Evolutionary conservation across 1,140 invertebrate genomes (phyloP).

Genomic region (Macrosteles quadrilineatus): DNA sequence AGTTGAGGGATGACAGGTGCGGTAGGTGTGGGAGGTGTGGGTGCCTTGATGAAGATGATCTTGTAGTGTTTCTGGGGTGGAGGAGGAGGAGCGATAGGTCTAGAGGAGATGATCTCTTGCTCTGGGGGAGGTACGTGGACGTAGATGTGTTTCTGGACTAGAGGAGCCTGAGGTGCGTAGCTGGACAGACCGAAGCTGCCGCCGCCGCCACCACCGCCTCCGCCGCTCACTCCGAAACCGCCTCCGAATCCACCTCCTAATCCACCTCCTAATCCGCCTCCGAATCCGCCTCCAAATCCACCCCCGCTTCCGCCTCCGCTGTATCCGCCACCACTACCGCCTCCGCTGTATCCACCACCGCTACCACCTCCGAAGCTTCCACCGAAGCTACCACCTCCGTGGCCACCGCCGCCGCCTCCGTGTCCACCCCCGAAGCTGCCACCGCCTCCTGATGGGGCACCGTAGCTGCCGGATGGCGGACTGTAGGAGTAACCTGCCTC

Average conservation of each 20-base stretch:
- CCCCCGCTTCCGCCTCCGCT: slow-evolving; percentile 40
- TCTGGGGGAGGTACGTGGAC: slow-evolving; percentile 80
- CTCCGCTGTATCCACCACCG: slow-evolving; percentile 46
- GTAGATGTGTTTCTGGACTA: slow-evolving; percentile 78
- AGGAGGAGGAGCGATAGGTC: slow-evolving; percentile 57
- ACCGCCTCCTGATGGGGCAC: slow-evolving; percentile 44
- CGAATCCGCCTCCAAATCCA: slow-evolving; percentile 45
- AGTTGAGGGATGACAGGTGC: slow-evolving; percentile 70
- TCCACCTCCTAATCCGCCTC: slow-evolving; percentile 39
- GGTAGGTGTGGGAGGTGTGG: slow-evolving; percentile 70
- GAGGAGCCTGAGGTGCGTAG: slow-evolving; percentile 50
- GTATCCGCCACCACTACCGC: slow-evolving; percentile 49
- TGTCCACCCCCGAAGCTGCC: slow-evolving; percentile 45
- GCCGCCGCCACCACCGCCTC: slow-evolving; percentile 46
- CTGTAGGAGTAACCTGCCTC: slow-evolving; percentile 58
- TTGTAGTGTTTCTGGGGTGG: slow-evolving; percentile 83
- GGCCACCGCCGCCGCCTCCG: slow-evolving; percentile 47
- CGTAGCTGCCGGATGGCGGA: slow-evolving; percentile 47
- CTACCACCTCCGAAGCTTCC: slow-evolving; percentile 45
- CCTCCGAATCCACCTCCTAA: slow-evolving; percentile 45
- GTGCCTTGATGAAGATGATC: slow-evolving; percentile 88
- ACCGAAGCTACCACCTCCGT: slow-evolving; percentile 40
- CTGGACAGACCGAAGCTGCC: slow-evolving; percentile 48
- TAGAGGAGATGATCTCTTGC: slow-evolving; percentile 59
- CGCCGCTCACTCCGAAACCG: slow-evolving; percentile 45